Conservation (phyloP, 2,113 vertebrate genomes). For the Callipepla californica region DNA sequence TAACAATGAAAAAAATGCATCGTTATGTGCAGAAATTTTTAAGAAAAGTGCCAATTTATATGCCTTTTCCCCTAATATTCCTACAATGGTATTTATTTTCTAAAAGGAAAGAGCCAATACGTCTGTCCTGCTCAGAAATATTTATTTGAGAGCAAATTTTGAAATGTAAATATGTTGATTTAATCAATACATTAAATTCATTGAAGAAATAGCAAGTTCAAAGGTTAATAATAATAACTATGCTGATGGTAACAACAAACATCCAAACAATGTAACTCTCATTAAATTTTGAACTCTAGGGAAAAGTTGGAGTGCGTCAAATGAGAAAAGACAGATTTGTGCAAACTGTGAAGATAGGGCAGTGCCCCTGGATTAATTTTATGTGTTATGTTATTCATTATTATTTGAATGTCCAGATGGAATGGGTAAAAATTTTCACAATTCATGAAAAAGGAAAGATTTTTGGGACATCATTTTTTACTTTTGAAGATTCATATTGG, state of each 20-base stretch:
- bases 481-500: neutral
- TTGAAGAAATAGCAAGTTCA: constrained; percentile 23
- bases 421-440: constrained; percentile 10
- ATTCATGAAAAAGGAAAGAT: neutral
- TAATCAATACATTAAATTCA: constrained; percentile 10
- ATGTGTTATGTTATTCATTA: neutral
- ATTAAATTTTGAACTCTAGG: neutral
- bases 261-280: neutral
- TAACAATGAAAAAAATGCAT: constrained; percentile 74
- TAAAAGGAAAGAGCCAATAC: constrained; percentile 53
- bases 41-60: constrained; percentile 63
- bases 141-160: constrained; percentile 36
- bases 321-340: neutral
- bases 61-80: constrained; percentile 66
- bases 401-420: neutral
- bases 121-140: constrained; percentile 58
- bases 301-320: neutral
- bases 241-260: neutral
- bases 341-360: neutral
- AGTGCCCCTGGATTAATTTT: neutral
- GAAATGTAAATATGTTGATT: constrained; percentile 60
- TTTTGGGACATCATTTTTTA: neutral
- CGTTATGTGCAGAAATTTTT: constrained; percentile 70
- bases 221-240: neutral
- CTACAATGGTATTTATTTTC: constrained; percentile 70